Percentiles rank a stretch among this genome's conserved stretches.
Conservation (phyloP, 2,888 invertebrate genomes). For the Aphodius sticticus region DNA sequence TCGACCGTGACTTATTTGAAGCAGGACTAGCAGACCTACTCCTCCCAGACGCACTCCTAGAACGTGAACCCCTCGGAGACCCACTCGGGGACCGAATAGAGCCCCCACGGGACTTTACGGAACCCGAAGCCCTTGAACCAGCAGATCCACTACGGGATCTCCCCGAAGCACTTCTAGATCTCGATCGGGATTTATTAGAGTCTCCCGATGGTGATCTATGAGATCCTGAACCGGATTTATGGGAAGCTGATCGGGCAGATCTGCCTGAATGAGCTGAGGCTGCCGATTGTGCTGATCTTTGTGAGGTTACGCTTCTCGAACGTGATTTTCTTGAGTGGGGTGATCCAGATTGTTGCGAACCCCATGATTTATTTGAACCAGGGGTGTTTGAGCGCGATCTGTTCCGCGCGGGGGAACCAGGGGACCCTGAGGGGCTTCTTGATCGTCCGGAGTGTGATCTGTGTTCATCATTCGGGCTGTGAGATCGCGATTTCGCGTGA, state of each 20-base stretch:
- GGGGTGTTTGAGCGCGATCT: slow-evolving; percentile 41
- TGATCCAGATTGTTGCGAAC: slow-evolving; percentile 38
- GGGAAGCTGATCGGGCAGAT: not conserved
- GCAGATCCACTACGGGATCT: slow-evolving; percentile 40
- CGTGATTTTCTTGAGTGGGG: slow-evolving; percentile 39
- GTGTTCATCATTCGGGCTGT: slow-evolving; percentile 31
- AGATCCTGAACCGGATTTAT: slow-evolving; percentile 28
- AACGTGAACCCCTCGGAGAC: slow-evolving; percentile 42
- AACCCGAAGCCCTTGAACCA: slow-evolving; percentile 44
- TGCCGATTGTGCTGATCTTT: slow-evolving; percentile 39
- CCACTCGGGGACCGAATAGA: slow-evolving; percentile 47
- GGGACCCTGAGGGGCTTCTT: slow-evolving; percentile 32
- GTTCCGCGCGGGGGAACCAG: slow-evolving; percentile 33
- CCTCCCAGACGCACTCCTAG: slow-evolving; percentile 35
- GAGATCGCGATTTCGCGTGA: slow-evolving; percentile 51
- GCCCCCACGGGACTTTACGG: slow-evolving; percentile 41
- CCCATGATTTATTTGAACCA: slow-evolving; percentile 38
- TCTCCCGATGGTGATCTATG: slow-evolving; percentile 29
- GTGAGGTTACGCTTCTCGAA: slow-evolving; percentile 43
- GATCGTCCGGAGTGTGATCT: slow-evolving; percentile 33
- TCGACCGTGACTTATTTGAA: slow-evolving; percentile 38
- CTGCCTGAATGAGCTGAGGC: slow-evolving; percentile 37
- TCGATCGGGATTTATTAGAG: slow-evolving; percentile 30
- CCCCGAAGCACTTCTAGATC: slow-evolving; percentile 28
- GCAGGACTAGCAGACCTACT: slow-evolving; percentile 41